Evolutionary conservation across 2,113 vertebrate genomes (phyloP).

Genomic region (Podilymbus podiceps): DNA sequence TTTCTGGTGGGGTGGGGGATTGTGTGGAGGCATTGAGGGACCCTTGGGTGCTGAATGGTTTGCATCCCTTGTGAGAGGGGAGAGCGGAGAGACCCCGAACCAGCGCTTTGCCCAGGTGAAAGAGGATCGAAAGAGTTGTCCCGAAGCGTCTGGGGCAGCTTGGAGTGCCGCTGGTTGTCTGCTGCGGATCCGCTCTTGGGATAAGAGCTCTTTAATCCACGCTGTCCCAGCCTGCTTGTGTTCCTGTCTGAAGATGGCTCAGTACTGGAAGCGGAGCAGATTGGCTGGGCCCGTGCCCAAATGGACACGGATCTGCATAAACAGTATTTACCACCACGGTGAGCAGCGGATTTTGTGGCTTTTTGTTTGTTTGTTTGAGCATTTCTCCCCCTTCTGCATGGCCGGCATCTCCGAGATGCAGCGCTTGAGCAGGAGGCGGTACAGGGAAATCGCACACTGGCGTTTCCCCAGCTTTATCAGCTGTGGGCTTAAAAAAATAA

Average conservation of each 20-base stretch:
- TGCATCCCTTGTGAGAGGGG: rapidly evolving
- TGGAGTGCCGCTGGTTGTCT: not conserved
- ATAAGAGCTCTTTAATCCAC: not conserved
- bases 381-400: rapidly evolving
- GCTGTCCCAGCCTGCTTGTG: not conserved
- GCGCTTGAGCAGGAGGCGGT: not conserved
- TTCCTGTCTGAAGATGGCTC: not conserved
- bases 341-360: not conserved
- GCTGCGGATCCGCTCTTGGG: not conserved
- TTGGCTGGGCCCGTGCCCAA: not conserved
- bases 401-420: not conserved
- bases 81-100: not conserved
- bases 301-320: not conserved
- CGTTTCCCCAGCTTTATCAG: slow-evolving; percentile 46
- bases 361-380: not conserved
- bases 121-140: not conserved
- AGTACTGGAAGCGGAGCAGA: not conserved
- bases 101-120: not conserved
- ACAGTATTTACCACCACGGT: not conserved
- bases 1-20: not conserved
- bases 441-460: not conserved
- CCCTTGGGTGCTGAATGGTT: not conserved
- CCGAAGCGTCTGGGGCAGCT: not conserved
- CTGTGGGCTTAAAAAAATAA: slow-evolving; percentile 27
- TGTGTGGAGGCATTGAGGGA: too few relatives aligned